Percentiles rank a stretch among this genome's conserved stretches.
These are phyloP conservation scores for Lanistes nyassanus DNA, from an alignment of 1,140 invertebrate species.

Conservation along the genomic window DNA sequence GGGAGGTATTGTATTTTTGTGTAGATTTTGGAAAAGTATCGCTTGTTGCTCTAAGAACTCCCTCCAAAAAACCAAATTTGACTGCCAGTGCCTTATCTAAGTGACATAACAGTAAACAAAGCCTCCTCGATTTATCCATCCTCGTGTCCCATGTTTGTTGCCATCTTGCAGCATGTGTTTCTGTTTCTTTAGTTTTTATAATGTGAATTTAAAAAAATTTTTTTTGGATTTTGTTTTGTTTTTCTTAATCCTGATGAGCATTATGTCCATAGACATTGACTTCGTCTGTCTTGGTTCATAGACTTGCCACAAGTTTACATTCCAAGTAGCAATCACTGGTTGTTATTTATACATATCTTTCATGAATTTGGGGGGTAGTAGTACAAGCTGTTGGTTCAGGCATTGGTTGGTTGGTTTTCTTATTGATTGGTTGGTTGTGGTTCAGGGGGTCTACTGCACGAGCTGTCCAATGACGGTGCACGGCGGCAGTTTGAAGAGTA, in stretches of 20 bases:
- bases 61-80: background rate
- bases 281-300: no score
- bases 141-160: background rate
- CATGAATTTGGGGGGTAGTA: no score
- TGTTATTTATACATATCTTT: no score
- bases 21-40: no score
- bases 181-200: background rate
- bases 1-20: no score
- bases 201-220: background rate
- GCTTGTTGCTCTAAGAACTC: no score
- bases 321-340: no score
- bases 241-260: no score
- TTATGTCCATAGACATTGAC: no score
- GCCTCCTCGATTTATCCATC: background rate
- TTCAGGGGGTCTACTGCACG: constrained; percentile 92
- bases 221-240: background rate
- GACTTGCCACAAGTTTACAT: no score
- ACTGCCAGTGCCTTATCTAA: background rate
- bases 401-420: background rate
- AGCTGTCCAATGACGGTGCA: constrained; percentile 98
- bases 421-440: constrained; percentile 15
- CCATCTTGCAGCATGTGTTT: background rate
- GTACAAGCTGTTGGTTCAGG: no score
- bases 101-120: background rate
- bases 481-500: constrained; percentile 96